Evolutionary conservation across 2,888 invertebrate genomes (phyloP).

Genomic region (Neocrepidodera transversa): DNA sequence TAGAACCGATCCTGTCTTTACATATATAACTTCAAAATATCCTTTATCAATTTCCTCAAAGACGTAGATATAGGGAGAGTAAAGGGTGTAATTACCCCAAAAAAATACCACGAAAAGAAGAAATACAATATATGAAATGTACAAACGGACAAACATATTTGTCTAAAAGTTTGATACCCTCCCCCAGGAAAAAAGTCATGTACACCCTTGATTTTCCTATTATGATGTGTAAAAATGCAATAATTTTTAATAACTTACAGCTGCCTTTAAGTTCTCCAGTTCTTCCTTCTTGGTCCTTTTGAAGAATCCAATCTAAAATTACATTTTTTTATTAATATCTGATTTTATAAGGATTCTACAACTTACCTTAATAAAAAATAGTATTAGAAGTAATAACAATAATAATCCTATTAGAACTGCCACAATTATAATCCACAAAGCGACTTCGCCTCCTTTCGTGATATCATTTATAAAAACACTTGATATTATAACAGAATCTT

Average conservation of each 20-base stretch:
- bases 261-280: slow-evolving; percentile 58
- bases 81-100: no score
- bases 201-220: no score
- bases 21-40: no score
- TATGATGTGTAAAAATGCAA: no score
- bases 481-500: slow-evolving; percentile 49
- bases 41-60: no score
- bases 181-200: no score
- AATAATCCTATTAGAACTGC: slow-evolving; percentile 60
- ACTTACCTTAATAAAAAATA: slow-evolving; percentile 54
- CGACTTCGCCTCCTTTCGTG: slow-evolving; percentile 44
- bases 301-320: slow-evolving; percentile 62
- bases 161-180: no score
- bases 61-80: no score
- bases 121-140: no score
- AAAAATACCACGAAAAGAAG: no score
- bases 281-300: slow-evolving; percentile 61
- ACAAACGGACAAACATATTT: no score
- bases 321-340: background rate
- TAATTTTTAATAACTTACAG: slow-evolving; percentile 50
- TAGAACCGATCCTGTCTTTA: no score
- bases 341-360: background rate
- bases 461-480: slow-evolving; percentile 57
- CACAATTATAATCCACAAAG: slow-evolving; percentile 61
- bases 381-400: slow-evolving; percentile 56